A percentile compares a stretch with the other conserved stretches of the same genome.
phyloP scores from a whole-genome alignment of 1,140 invertebrate genomes.

The Bombus polaris region DNA sequence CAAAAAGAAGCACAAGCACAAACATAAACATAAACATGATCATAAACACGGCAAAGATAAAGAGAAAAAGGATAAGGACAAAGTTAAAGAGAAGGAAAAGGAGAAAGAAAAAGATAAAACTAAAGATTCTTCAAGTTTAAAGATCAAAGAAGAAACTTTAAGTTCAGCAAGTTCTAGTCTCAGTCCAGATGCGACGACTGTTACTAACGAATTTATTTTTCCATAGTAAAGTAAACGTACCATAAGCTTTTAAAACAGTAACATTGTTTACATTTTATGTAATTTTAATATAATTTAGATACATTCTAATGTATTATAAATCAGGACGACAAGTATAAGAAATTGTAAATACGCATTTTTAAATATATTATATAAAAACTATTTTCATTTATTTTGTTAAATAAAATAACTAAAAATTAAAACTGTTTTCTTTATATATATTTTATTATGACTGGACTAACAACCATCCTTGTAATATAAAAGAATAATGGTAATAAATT shows the following conservation, averaged over 20 bases:
- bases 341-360: slow-evolving; percentile 44
- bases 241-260: neutral
- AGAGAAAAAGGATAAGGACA: slow-evolving; percentile 78
- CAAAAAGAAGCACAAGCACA: slow-evolving; percentile 84
- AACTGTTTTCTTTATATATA: neutral
- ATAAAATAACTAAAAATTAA: slow-evolving; percentile 28
- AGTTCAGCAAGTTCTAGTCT: slow-evolving; percentile 86
- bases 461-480: neutral
- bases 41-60: slow-evolving; percentile 83
- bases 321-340: neutral
- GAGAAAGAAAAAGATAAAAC: slow-evolving; percentile 78
- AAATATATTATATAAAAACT: slow-evolving; percentile 32
- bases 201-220: slow-evolving; percentile 77
- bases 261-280: slow-evolving; percentile 32
- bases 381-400: slow-evolving; percentile 42
- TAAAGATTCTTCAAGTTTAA: slow-evolving; percentile 78
- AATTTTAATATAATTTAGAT: slow-evolving; percentile 44
- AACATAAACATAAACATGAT: slow-evolving; percentile 79
- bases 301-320: slow-evolving; percentile 24
- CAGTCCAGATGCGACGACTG: slow-evolving; percentile 81
- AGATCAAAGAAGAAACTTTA: slow-evolving; percentile 84
- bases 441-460: neutral
- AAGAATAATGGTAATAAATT: slow-evolving; percentile 7
- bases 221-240: slow-evolving; percentile 52
- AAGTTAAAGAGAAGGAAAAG: slow-evolving; percentile 79